Conservation (phyloP, 1,140 invertebrate species). For the Capitella teleta region DNA sequence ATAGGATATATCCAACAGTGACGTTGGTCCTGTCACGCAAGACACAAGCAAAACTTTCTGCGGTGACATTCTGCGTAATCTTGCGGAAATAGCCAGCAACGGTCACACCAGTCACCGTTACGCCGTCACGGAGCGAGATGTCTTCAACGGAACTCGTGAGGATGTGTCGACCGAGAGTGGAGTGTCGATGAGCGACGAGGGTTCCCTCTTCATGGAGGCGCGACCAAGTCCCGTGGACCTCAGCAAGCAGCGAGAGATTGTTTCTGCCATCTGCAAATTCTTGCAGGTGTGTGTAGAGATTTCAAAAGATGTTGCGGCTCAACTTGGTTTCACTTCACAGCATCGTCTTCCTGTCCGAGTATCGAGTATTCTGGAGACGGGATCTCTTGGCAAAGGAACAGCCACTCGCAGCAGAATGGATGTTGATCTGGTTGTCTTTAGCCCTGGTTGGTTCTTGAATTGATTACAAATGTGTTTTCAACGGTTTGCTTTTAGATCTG, state of each 20-base stretch:
- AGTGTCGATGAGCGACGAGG: constrained; percentile 1
- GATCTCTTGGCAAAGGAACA: constrained; percentile 13
- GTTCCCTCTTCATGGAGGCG: constrained; percentile 2
- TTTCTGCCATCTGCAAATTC: constrained; percentile 1
- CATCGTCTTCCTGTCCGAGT: constrained; percentile 10
- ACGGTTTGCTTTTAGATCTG: constrained; percentile 7
- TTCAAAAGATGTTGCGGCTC: not conserved
- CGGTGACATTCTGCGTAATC: not conserved
- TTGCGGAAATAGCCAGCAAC: not conserved
- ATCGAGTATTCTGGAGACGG: constrained; percentile 7
- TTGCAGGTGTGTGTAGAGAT: not conserved
- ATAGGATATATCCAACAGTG: too few relatives aligned
- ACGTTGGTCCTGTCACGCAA: too few relatives aligned
- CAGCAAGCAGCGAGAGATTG: constrained; percentile 1
- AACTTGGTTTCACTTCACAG: not conserved
- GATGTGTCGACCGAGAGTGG: constrained; percentile 7
- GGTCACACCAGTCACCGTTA: not conserved
- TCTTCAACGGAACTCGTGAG: constrained; percentile 4
- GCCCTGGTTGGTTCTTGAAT: constrained; percentile 3
- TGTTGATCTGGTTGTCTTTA: constrained; percentile 10
- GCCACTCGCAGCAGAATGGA: constrained; percentile 8
- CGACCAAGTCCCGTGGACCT: constrained; percentile 7
- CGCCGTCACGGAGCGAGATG: not conserved
- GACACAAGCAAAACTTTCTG: too few relatives aligned
- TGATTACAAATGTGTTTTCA: not conserved